These are phyloP conservation scores for Chunga burmeisteri DNA, from an alignment of 2,113 vertebrate genomes.

Conservation along the genomic window DNA sequence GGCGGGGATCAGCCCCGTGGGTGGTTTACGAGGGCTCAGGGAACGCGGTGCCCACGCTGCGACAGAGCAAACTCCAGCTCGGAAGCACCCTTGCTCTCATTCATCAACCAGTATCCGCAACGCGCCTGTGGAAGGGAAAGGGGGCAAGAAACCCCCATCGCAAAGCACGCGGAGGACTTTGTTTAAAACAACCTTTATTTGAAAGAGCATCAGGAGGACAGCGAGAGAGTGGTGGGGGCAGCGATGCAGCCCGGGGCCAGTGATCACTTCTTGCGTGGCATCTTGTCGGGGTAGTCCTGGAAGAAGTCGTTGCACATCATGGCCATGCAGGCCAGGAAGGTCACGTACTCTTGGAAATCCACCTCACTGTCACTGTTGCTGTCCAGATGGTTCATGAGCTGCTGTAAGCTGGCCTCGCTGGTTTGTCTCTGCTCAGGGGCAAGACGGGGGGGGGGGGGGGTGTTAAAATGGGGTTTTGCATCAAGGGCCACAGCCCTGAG, in stretches of 20 bases:
- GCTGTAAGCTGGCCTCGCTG: slow-evolving; percentile 62
- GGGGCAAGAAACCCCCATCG: rapidly evolving
- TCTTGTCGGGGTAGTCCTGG: slow-evolving; percentile 65
- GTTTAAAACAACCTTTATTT: neutral
- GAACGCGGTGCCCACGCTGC: rapidly evolving
- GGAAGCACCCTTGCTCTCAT: rapidly evolving
- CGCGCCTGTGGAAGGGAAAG: rapidly evolving
- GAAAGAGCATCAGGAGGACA: neutral
- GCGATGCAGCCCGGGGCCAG: rapidly evolving
- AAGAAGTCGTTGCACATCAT: slow-evolving; percentile 78
- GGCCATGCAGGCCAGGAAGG: slow-evolving; percentile 72
- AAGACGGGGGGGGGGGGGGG: rapidly evolving
- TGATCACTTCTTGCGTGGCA: slow-evolving; percentile 60
- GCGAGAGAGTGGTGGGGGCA: rapidly evolving
- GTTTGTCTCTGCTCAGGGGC: slow-evolving; percentile 39
- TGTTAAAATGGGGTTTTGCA: rapidly evolving
- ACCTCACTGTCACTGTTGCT: slow-evolving; percentile 70
- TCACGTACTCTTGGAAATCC: slow-evolving; percentile 76
- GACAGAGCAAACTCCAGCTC: neutral
- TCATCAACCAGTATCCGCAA: rapidly evolving
- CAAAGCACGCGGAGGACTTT: neutral
- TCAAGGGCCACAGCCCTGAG: rapidly evolving
- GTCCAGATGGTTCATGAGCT: slow-evolving; percentile 73
- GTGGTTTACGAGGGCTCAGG: rapidly evolving
- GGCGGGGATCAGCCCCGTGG: neutral